Evolutionary conservation across 2,113 vertebrate species (phyloP).

Genomic region (Gymnogyps californianus): DNA sequence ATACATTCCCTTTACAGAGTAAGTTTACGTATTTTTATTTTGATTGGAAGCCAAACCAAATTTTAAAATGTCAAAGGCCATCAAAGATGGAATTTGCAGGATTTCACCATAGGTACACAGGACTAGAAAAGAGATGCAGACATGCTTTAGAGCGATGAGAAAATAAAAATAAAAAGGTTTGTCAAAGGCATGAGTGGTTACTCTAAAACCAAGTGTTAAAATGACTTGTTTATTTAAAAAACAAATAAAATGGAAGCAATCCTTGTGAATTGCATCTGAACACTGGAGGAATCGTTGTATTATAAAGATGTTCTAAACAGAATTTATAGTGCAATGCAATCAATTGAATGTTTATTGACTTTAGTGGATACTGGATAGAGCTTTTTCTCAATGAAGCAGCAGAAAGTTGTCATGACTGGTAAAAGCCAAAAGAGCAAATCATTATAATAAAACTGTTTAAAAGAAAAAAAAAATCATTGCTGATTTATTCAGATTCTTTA

Average conservation of each 20-base stretch:
- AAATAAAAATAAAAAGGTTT: neutral
- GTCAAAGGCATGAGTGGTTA: neutral
- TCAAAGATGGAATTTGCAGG: neutral
- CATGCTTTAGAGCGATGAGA: neutral
- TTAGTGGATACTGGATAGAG: neutral
- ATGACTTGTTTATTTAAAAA: neutral
- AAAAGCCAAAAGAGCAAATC: neutral
- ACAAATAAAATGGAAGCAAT: neutral
- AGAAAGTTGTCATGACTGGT: constrained; percentile 5
- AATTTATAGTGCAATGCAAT: neutral
- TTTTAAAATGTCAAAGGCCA: neutral
- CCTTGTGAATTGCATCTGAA: neutral
- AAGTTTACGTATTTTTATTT: neutral
- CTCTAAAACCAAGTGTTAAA: neutral
- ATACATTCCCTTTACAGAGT: neutral
- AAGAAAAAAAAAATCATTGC: neutral
- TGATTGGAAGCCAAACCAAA: neutral
- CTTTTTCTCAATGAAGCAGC: constrained; percentile 15
- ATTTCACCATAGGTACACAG: rapidly evolving
- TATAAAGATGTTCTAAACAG: neutral
- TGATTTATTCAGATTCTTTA: constrained; percentile 33
- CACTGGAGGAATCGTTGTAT: neutral
- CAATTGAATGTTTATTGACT: neutral
- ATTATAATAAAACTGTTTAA: neutral
- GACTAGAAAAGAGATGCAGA: neutral